Base-by-base conservation (phyloP, 2,797 vertebrate genomes). In the Paguma larvata region DNA sequence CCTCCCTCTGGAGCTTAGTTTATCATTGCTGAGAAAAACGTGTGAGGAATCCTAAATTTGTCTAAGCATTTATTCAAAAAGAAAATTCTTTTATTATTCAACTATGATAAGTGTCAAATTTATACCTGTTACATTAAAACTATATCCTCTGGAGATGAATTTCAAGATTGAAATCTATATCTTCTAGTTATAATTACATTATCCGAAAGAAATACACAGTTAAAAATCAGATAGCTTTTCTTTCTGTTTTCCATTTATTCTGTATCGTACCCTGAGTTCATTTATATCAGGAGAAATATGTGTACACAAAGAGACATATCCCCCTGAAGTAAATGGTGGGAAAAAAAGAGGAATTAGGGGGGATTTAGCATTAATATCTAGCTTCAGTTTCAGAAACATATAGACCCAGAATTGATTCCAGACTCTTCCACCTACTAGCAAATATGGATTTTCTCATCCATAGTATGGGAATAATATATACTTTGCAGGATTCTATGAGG, bases 201-300 rank as follows among this genome's bases (percentile, higher is more conserved):
- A 72, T 68, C 16, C 63, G 73, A 75, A 94, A 65, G 25, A 88
- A 95, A 65, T 91, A 73, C 10, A 44, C 32, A 91, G 51, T 83
- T 85, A 65, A 84, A 94, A 82, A 85, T 63, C 4, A 63, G 51
- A 68, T 62, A 86, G 19, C 6, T 63, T 92, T 87, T 83, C 11
- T 75, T 86, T 25, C 21, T 92, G 25, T 51, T 78, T 89, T 95
- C 23, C 34, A 70, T 93, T 86, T 91, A 78, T 94, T 91, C 44
- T 84, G 1, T 10, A 59, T 70, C 15, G n/a, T 85, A 86, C 8
- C 1, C 6, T 85, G 85, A 32, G 13, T 94, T 94, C 27, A 89
- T 82, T 93, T 90, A 44, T 44, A 65, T 85, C n/a, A n/a, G 5
- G 41, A 70, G 38, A 95, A 87, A 87, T 89, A 82, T 83, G 34